Conservation (phyloP, 35 echinoderm and acorn worm species). For the Antedon bifida region DNA sequence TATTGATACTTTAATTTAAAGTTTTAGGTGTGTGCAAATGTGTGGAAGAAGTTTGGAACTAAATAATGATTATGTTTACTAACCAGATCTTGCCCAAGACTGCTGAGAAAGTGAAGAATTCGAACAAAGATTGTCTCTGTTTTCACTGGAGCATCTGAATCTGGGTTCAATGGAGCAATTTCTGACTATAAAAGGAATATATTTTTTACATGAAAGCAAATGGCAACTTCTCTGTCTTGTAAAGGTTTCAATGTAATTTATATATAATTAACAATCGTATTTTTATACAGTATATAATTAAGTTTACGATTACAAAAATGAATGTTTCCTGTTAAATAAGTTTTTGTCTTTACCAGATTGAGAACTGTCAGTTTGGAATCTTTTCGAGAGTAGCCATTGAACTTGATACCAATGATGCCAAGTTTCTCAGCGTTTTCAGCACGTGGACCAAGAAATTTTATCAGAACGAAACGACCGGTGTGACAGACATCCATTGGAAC, state of each 20-base stretch:
- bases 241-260: no score
- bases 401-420: conserved; percentile 75
- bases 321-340: no score
- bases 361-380: conserved; percentile 42
- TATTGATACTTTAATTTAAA: no score
- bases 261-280: no score
- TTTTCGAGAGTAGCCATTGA: conserved; percentile 54
- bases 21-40: no score
- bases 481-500: conserved; percentile 45
- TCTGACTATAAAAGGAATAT: conserved; percentile 3
- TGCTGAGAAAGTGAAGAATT: conserved; percentile 50
- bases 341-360: conserved; percentile 30
- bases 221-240: no score
- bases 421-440: conserved; percentile 42
- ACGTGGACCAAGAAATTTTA: conserved; percentile 80
- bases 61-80: no score
- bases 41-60: no score
- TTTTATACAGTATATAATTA: no score
- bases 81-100: conserved; percentile 54
- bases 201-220: neutral
- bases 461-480: conserved; percentile 61
- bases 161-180: conserved; percentile 27
- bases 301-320: no score
- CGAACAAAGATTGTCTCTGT: conserved; percentile 24
- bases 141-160: conserved; percentile 12